Evolutionary conservation across 2,888 invertebrate genomes (phyloP), one percentile per base, ranked within the genome.

Genomic region (Drosophila falleni): DNA sequence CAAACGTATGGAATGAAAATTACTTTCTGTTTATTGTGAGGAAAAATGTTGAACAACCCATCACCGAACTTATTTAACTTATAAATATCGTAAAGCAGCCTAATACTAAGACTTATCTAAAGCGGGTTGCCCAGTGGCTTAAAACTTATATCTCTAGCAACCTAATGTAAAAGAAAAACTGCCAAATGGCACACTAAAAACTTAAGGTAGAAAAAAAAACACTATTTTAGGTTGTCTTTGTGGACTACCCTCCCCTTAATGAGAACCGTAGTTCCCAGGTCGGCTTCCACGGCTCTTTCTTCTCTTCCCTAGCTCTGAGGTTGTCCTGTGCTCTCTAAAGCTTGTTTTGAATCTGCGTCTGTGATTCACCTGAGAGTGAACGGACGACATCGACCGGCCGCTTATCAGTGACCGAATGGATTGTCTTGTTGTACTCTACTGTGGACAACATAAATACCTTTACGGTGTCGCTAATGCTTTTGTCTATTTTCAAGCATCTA

Each of bases 191-290:
- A 35, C 35, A 35, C 10, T 10, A 35, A 35, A 35, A 19, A 35
- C 3, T 13, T 13, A 10, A 35, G 19, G 19, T 19, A 19, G 19
- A 19, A 19, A 19, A 19, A 2, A 35, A 35, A 35, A 9, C n/a
- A 35, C 35, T 35, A 35, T 10, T 55, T 29, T 8, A 29, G 29
- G 29, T 31, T 44, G 1, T 44, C 47, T 35, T 60, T 66, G 19
- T 19, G 19, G 19, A 19, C 19, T 19, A 19, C 19, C 19, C 19
- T 19, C 19, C 19, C 19, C 19, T 19, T 19, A 19, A 19, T 19
- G 19, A 19, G 19, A 19, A 19, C 19, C 19, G 19, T 19, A 19
- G 19, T 19, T 19, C 19, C 19, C 19, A 19, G 19, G 19, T 19
- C 19, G 19, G 19, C 19, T 19, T 19, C 19, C 19, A 19, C 19